A percentile compares a stretch with the other conserved stretches of the same genome.
Conservation (phyloP, 2,888 invertebrate genomes). For the Ptychoptera contaminata region DNA sequence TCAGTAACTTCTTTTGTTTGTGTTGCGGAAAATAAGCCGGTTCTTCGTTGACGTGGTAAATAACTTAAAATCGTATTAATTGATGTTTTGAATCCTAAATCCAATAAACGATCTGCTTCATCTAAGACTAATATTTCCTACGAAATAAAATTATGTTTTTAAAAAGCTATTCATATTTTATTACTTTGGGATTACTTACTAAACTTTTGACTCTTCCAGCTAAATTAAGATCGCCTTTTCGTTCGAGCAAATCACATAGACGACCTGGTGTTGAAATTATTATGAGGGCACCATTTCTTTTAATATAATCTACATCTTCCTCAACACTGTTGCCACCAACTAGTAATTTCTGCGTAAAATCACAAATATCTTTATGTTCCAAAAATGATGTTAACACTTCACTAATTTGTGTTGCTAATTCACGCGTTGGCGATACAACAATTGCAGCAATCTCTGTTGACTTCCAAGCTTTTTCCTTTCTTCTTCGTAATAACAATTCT, state of each 20-base stretch:
- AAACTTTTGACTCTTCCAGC: slow-evolving; percentile 58
- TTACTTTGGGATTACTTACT: slow-evolving; percentile 33
- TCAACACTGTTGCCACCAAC: slow-evolving; percentile 73
- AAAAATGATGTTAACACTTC: slow-evolving; percentile 42
- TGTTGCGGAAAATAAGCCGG: slow-evolving; percentile 97
- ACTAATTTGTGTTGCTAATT: slow-evolving; percentile 80
- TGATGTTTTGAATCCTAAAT: slow-evolving; percentile 76
- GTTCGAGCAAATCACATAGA: slow-evolving; percentile 67
- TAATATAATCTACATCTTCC: slow-evolving; percentile 54
- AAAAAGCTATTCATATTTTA: not conserved
- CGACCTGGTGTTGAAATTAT: slow-evolving; percentile 91
- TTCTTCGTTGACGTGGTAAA: slow-evolving; percentile 83
- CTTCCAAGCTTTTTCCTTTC: slow-evolving; percentile 44
- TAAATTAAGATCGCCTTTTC: slow-evolving; percentile 52
- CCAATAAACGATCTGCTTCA: slow-evolving; percentile 90
- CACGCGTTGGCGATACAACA: slow-evolving; percentile 89
- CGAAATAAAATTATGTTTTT: slow-evolving; percentile 13
- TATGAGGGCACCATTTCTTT: slow-evolving; percentile 61
- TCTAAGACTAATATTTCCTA: slow-evolving; percentile 87
- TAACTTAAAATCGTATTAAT: slow-evolving; percentile 79
- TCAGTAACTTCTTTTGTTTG: slow-evolving; percentile 89
- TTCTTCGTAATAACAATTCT: slow-evolving; percentile 57
- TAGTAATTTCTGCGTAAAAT: slow-evolving; percentile 42
- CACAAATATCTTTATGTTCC: slow-evolving; percentile 32
- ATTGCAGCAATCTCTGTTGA: slow-evolving; percentile 71